Evolutionary conservation across 2,797 vertebrate species (phyloP), one percentile per base, ranked within the genome.

Genomic region (Pelodytes ibericus): DNA sequence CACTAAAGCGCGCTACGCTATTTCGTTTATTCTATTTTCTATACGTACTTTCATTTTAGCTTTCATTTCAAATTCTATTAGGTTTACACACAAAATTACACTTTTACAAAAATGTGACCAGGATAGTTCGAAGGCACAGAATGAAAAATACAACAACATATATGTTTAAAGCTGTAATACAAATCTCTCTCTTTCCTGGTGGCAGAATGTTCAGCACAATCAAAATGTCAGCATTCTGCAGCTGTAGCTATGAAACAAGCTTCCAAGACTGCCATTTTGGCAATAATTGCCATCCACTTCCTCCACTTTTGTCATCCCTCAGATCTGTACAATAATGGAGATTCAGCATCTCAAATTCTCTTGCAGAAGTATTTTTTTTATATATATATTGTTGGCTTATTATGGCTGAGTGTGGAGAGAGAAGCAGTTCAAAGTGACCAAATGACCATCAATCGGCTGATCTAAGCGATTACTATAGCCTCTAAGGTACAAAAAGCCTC

Each of bases 131-230:
- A 16, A 13, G 44, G n/a, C n/a, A 53, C 16, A 3, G n/a, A 53
- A 53, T 53, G 20, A 25, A 44, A 44, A 44, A n/a, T n/a, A n/a
- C n/a, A n/a, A n/a, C n/a, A n/a, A n/a, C n/a, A 22, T 22, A 6
- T 53, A 7, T 53, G n/a, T 53, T 22, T 53, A 22, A 53, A 53
- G 49, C 20, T 20, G 11, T 1, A 53, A 53, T 6, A 53, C 2
- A 53, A 22, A 16, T 53, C 20, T 5, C 6, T 5, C 20, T 53
- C n/a, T 53, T 53, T 53, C 49, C 49, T 16, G 49, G 49, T 53
- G 49, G 20, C 49, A 53, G 49, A 53, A 53, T 53, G 49, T 53
- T 53, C 49, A 53, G 49, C 49, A 53, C 49, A 53, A 53, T 53
- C 49, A 53, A 53, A 53, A 53, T 53, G 49, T 53, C 49, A 53